These are phyloP conservation scores for Myotis daubentonii DNA, from an alignment of 2,797 vertebrate species.

Conservation along the genomic window DNA sequence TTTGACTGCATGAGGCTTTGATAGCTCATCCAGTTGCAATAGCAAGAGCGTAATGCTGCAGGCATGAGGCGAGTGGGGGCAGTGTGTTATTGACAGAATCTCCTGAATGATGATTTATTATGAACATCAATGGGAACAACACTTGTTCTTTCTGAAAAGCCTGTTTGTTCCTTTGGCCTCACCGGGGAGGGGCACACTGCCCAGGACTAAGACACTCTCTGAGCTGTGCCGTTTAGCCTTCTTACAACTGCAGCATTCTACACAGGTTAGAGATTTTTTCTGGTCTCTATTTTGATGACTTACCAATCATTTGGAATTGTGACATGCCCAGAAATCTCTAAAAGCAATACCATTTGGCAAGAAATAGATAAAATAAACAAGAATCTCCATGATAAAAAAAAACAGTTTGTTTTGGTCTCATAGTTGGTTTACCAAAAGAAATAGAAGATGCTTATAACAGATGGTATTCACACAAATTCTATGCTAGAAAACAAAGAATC, in stretches of 20 bases:
- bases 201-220: constrained; percentile 71
- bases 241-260: constrained; percentile 3
- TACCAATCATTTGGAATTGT: constrained; percentile 47
- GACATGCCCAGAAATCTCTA: constrained; percentile 52
- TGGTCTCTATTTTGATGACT: constrained; percentile 63
- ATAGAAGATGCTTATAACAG: neutral
- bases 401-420: constrained; percentile 32
- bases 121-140: constrained; percentile 79
- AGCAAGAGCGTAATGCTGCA: constrained; percentile 71
- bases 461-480: constrained; percentile 18
- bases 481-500: constrained; percentile 55
- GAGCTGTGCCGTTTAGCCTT: constrained; percentile 55
- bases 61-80: constrained; percentile 78
- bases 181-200: constrained; percentile 79
- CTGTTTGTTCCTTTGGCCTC: constrained; percentile 80
- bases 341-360: constrained; percentile 62
- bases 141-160: constrained; percentile 81
- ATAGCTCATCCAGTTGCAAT: constrained; percentile 81
- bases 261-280: neutral
- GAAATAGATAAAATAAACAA: constrained; percentile 54
- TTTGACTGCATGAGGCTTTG: constrained; percentile 69
- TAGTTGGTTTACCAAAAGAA: constrained; percentile 10
- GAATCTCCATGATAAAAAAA: neutral
- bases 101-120: constrained; percentile 85
- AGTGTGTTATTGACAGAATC: constrained; percentile 85